These are phyloP conservation scores for Pseudachorutes palmiensis DNA, from an alignment of 1,140 invertebrate species.

Conservation along the genomic window DNA sequence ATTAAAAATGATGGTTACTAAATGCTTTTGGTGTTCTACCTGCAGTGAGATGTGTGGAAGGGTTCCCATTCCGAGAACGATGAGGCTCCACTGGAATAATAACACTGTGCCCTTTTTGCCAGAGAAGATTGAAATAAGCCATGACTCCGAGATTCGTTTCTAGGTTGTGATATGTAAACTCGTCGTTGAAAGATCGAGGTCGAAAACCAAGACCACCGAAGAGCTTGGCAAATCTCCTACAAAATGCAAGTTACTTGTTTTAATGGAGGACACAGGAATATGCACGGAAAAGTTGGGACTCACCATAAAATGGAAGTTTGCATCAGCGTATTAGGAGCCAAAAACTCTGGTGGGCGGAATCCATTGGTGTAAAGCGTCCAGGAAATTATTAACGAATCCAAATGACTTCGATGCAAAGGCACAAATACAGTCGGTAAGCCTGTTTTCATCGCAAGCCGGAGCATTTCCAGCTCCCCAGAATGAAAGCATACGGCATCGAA, in stretches of 20 bases:
- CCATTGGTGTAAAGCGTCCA: constrained; percentile 5
- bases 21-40: no score
- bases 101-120: background rate
- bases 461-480: constrained; percentile 1
- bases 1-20: no score
- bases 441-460: background rate
- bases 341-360: background rate
- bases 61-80: constrained; percentile 6
- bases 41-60: background rate
- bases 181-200: background rate
- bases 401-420: constrained; percentile 5
- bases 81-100: constrained; percentile 7
- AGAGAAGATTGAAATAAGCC: background rate
- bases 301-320: background rate
- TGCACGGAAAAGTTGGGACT: no score
- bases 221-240: background rate
- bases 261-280: no score
- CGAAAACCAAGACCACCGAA: background rate
- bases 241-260: background rate
- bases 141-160: background rate
- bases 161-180: background rate
- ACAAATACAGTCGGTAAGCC: constrained; percentile 15
- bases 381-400: background rate
- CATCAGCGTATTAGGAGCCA: background rate
- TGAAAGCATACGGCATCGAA: constrained; percentile 16